Base-by-base conservation (phyloP, 2,888 invertebrate species). In the Pandemis heparana region DNA sequence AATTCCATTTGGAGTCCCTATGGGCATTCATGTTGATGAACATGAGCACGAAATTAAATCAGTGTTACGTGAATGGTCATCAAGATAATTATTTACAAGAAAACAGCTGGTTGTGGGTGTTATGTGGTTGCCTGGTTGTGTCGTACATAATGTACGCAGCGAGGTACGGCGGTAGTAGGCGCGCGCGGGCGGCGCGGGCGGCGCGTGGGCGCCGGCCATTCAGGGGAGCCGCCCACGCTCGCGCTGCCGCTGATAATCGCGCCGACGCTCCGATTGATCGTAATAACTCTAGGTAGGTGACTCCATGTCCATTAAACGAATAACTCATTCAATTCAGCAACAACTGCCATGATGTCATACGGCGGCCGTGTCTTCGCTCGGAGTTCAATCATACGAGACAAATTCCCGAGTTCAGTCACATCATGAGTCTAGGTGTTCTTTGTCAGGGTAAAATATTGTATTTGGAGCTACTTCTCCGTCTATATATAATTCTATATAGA, bases 211-310 rank as follows among this genome's bases (percentile, higher is more conserved):
- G 85, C 77, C 79, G 83, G 78, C 91, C 92, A 92, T 93, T 92
- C 89, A 92, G 89, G 86, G 87, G 87, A 86, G 85, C 83, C 87
- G 83, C 90, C 89, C 83, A 86, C 87, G 83, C 88, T 80, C 83
- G 81, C 78, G 53, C n/a, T 14, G n/a, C 81, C 78, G 71, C 78
- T 75, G 67, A 71, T 62, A 68, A 67, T 59, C 71, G 51, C 67
- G 51, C 43, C 43, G 74, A 63, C 74, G 62, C 46, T 62, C 41
- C 71, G 71, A 75, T 68, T 71, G 71, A 75, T 71, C 67, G 67
- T 62, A 41, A 67, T 39, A 38, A 61, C 41, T 23, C 48, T 66
- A 62, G 79, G 81, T 83, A 83, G 82, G 84, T 82, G 84, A 81
- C 77, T 51, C n/a, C 60, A 32, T 23, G 43, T 46, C 18, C 56